Evolutionary conservation across 2,888 invertebrate species (phyloP), one percentile per base, ranked within the genome.

Genomic region (Osmoderma eremita): DNA sequence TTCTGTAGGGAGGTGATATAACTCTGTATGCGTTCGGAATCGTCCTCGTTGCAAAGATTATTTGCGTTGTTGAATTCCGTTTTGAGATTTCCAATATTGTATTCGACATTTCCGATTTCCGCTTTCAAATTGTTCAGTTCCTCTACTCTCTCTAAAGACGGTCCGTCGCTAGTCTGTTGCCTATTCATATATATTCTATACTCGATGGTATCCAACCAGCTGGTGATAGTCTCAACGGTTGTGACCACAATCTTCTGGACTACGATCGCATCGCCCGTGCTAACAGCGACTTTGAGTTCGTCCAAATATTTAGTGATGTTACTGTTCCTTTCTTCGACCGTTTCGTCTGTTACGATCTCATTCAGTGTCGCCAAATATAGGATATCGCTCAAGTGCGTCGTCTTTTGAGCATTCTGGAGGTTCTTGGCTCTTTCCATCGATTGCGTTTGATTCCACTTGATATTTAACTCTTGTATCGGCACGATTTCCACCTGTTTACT

Each of bases 151-250:
- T 86, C 86, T 74, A 87, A 85, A n/a, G 88, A 85, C 0, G 87
- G 86, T 10, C 86, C 86, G 53, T 87, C 85, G 17, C 83, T 83
- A 0, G 84, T 85, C 78, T 86, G 84, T 72, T 87, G 86, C n/a
- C 85, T 78, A 68, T 86, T 86, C 20, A 88, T 79, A 74, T 88
- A 90, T 51, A 93, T 91, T 74, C 89, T 88, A 73, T 93, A 93
- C 78, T 93, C 93, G 67, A 94, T 92, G 22, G 91, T 92, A 82
- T 94, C 92, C 48, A 95, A 79, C 92, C 94, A 94, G 12, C 90
- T 90, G 0, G 93, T 92, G 45, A 95, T 90, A 0, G 90, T 91
- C 80, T 94, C 92, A 51, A 94, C 90, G 0, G 93, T 88, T 18
- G 90, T 88, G 8, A 92, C 87, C 10, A 93, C 85, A 45, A 88